A percentile compares a stretch with the other conserved stretches of the same genome.
Conservation (phyloP, 2,113 vertebrate genomes). For the Lipotes vexillifer region DNA sequence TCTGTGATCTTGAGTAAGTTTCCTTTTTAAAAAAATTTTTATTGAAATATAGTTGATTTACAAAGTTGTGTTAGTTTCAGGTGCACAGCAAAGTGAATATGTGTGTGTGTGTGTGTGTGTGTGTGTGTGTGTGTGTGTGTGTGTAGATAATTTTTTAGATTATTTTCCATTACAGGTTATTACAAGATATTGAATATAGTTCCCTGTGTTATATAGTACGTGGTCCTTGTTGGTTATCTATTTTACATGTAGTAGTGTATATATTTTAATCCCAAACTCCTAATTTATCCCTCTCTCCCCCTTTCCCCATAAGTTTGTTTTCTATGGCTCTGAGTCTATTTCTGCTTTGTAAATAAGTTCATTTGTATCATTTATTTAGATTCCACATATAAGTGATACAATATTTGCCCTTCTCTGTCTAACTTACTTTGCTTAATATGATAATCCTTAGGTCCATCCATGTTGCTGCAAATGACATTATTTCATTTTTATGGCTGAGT, state of each 20-base stretch:
- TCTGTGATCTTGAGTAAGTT: background rate
- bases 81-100: background rate
- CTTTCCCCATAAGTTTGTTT: background rate
- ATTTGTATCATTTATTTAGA: background rate
- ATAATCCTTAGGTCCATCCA: background rate
- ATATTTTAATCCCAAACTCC: background rate
- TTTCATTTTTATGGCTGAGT: background rate
- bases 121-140: fast-evolving
- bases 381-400: background rate
- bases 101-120: background rate
- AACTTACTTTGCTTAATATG: background rate
- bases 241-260: background rate
- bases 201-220: background rate
- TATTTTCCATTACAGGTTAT: background rate
- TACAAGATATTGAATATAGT: background rate
- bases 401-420: background rate
- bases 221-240: background rate
- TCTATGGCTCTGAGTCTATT: background rate
- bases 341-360: background rate
- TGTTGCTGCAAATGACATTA: background rate
- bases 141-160: background rate
- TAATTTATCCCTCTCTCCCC: background rate
- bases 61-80: background rate
- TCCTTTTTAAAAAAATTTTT: background rate
- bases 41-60: background rate